These are phyloP conservation scores for Esox niger DNA, from an alignment of 2,113 vertebrate species.

Conservation along the genomic window DNA sequence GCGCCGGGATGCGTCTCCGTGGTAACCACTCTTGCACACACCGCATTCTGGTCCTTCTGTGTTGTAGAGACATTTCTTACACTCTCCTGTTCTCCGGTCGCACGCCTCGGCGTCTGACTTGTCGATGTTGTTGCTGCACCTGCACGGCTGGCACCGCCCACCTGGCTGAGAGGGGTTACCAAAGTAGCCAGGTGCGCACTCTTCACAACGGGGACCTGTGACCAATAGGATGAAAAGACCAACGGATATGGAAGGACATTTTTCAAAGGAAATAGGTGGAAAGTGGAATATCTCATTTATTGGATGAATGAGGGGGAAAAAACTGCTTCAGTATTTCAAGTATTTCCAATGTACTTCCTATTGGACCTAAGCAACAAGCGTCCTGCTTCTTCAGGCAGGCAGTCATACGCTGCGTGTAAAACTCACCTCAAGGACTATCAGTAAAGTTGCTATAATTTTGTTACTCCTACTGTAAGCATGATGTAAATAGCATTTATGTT, in stretches of 20 bases:
- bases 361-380: too few species aligned
- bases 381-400: too few species aligned
- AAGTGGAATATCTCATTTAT: not conserved
- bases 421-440: too few species aligned
- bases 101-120: conserved; percentile 79
- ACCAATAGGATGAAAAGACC: not conserved
- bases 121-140: conserved; percentile 92
- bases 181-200: conserved; percentile 91
- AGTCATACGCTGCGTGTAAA: too few species aligned
- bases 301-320: too few species aligned
- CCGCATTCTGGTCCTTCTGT: conserved; percentile 83
- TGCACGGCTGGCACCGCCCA: conserved; percentile 84
- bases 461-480: too few species aligned
- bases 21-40: conserved; percentile 81
- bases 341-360: too few species aligned
- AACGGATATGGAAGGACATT: not conserved
- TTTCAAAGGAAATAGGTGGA: not conserved
- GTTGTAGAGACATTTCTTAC: conserved; percentile 88
- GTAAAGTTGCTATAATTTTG: too few species aligned
- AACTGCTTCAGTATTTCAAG: too few species aligned
- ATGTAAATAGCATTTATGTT: too few species aligned
- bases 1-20: conserved; percentile 82
- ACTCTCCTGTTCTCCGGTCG: conserved; percentile 80
- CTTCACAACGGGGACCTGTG: conserved; percentile 84
- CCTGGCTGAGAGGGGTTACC: conserved; percentile 85